Evolutionary conservation across 2,797 vertebrate species (phyloP).

Genomic region (Catharus ustulatus): DNA sequence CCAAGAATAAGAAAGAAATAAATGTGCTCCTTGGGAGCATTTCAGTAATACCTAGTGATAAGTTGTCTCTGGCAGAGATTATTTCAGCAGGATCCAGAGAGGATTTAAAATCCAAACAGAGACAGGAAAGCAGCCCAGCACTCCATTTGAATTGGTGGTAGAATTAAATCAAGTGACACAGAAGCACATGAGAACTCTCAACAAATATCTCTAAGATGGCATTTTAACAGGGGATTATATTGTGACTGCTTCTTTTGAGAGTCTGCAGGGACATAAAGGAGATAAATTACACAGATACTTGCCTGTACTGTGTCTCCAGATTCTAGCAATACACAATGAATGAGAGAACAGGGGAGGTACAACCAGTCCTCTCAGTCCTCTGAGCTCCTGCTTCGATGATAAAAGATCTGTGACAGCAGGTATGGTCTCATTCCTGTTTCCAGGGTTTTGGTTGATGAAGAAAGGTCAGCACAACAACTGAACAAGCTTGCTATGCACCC

Average conservation of each 20-base stretch:
- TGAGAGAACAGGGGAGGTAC: not conserved
- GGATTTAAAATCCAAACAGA: slow-evolving; percentile 48
- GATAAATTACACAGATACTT: not conserved
- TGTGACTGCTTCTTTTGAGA: not conserved
- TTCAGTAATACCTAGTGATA: slow-evolving; percentile 53
- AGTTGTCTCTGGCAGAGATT: slow-evolving; percentile 64
- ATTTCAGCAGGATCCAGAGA: slow-evolving; percentile 46
- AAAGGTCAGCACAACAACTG: not conserved
- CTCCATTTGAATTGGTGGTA: slow-evolving; percentile 15
- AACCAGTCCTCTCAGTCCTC: not conserved
- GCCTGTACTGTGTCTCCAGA: not conserved
- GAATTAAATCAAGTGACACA: slow-evolving; percentile 20
- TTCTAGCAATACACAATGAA: not conserved
- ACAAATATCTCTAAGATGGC: not conserved
- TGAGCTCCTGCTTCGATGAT: not conserved
- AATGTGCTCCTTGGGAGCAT: slow-evolving; percentile 53
- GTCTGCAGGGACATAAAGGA: not conserved
- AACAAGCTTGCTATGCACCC: not conserved
- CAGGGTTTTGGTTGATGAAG: not conserved
- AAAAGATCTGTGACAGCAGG: not conserved
- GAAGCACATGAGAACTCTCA: not conserved
- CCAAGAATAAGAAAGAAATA: slow-evolving; percentile 65
- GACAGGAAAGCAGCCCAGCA: slow-evolving; percentile 18
- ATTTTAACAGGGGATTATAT: not conserved
- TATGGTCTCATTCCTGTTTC: not conserved